Evolutionary conservation across 2,888 invertebrate genomes (phyloP).

Genomic region (Tinea trinotella): DNA sequence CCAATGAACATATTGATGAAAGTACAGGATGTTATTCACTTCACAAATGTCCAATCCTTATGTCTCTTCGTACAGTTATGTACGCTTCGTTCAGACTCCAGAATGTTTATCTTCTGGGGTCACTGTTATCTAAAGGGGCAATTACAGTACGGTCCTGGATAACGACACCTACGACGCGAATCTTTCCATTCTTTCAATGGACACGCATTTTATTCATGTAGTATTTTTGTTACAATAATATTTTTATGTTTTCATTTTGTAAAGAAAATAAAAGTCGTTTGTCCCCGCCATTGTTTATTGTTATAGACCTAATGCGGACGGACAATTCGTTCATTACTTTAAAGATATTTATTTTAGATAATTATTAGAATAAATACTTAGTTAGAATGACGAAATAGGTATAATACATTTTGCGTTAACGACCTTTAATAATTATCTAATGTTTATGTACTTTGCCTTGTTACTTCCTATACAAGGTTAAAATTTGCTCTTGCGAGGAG

Average conservation of each 20-base stretch:
- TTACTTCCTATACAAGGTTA: too few species aligned
- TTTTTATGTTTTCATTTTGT: not conserved
- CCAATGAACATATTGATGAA: constrained; percentile 65
- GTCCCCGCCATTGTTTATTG: not conserved
- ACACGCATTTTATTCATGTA: constrained; percentile 1
- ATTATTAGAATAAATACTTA: not conserved
- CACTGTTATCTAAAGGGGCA: constrained; percentile 40
- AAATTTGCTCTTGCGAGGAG: too few species aligned
- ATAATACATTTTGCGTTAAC: too few species aligned
- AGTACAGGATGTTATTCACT: not conserved
- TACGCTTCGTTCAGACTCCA: constrained; percentile 29
- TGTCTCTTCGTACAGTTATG: constrained; percentile 14
- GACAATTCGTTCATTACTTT: not conserved
- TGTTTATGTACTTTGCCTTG: too few species aligned
- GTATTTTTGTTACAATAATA: too few species aligned
- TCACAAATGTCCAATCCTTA: constrained; percentile 7
- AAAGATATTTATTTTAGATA: not conserved
- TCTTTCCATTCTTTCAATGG: not conserved
- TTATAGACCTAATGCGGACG: not conserved
- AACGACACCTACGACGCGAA: not conserved
- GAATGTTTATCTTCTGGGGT: constrained; percentile 47
- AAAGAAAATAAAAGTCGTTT: too few species aligned
- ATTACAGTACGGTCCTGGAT: constrained; percentile 3
- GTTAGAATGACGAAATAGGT: not conserved
- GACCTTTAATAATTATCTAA: too few species aligned